Evolutionary conservation across 92 coral and sea anemone species (phyloP), one percentile per base, ranked within the genome.

Genomic region (Virgularia gustaviana): DNA sequence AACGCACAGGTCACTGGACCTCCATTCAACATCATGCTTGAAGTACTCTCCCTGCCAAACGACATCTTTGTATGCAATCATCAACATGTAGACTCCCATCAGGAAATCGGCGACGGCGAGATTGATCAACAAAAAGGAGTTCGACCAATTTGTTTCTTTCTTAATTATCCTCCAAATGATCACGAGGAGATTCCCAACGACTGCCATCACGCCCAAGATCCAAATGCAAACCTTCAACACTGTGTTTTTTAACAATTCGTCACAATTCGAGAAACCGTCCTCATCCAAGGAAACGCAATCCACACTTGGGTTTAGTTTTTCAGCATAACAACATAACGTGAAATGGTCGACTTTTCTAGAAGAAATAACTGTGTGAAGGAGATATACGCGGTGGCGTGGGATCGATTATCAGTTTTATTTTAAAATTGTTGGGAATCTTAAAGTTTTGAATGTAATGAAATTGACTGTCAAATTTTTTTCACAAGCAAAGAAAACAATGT

Each of bases 231-330:
- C 83, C 1, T 52, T 47, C 1, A 65, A 78, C 6, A 86, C 71
- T 59, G 65, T 83, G 76, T 88, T 88, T 60, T 88, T 88, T 90
- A 88, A 86, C 47, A 88, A 73, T 49, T 88, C 96, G 15, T 65
- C 70, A 49, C 96, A 88, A 62, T 90, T 88, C 0, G 96, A 88
- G 68, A 88, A 41, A 41, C n/a, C 9, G n/a, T 41, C 47, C 47
- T 41, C n/a, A 9, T 9, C 9, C n/a, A n/a, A n/a, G 16, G 47
- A 41, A 16, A 8, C 16, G 57, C 90, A 86, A 0, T 0, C 2
- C 9, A 86, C 57, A 10, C 29, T 49, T 1, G 51, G 76, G 47
- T 75, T 75, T 9, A 70, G 31, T 53, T 82, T 57, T 75, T 78
- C 72, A 2, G 95, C 95, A 65, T 86, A 86, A 19, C 95, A 88